Base-by-base conservation (phyloP, 2,888 invertebrate genomes). In the Amblyjoppa proteus region DNA sequence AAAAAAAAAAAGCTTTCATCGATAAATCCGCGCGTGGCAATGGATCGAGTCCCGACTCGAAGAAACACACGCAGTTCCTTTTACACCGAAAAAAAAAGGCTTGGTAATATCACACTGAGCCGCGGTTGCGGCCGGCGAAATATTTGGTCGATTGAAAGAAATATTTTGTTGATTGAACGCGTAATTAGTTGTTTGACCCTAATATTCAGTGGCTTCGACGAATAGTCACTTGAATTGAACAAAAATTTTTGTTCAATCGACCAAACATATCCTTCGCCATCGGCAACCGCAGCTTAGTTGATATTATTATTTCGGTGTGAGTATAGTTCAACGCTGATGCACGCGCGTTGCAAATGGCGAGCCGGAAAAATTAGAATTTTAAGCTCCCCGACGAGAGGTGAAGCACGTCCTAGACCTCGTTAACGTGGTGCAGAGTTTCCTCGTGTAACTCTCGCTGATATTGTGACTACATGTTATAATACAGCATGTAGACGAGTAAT, bases 401-500 rank as follows among this genome's bases (percentile, higher is more conserved):
- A 4, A 20, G 45, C 56, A 64, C 73, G 69, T 51, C 49, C 56
- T 9, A 75, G 51, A 75, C 61, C 38, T 71, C 75, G 61, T 79
- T 70, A 79, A 75, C 11, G 31, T 31, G 25, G 7, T 25, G 58
- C 56, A 49, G 71, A 16, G 61, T 71, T 76, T 76, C 49, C 56
- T 53, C 41, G 53, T 11, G 20, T 58, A 45, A 78, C 51, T 70
- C 64, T 61, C 41, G 31, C 68, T 61, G 16, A 7, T 81, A 64
- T 84, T 81, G 56, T 38, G 64, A 56, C 77, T 74, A 45, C 61
- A 61, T 56, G 41, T 73, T 73, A 28, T 49, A 74, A 56, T 74
- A 28, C 45, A 11, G 28, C 9, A n/a, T 56, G 56, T 34, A 45
- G 68, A 64, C 13, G 64, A 49, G 45, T 49, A 49, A 49, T 58